These are phyloP conservation scores for Labroides dimidiatus DNA, from an alignment of 2,797 vertebrate species.

Conservation along the genomic window DNA sequence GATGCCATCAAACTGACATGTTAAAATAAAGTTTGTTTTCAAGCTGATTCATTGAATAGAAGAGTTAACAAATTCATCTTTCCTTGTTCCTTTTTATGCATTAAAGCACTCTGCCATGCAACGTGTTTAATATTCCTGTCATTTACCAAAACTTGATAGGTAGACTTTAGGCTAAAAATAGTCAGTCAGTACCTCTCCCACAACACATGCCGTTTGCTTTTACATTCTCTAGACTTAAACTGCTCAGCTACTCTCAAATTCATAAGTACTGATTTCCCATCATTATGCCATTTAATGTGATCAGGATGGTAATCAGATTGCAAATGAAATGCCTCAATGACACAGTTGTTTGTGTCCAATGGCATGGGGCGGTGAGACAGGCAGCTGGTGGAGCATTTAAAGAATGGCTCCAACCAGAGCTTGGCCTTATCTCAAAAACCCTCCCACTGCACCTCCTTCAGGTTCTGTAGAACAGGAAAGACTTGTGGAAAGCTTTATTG, in stretches of 20 bases:
- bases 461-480: constrained; percentile 41
- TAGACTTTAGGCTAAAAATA: constrained; percentile 13
- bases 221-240: constrained; percentile 33
- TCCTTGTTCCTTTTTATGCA: constrained; percentile 1
- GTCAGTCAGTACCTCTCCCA: constrained; percentile 24
- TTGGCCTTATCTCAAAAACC: constrained; percentile 72
- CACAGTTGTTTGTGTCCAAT: constrained; percentile 75
- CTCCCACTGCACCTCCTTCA: constrained; percentile 47
- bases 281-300: constrained; percentile 87
- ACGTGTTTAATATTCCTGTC: background rate
- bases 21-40: constrained; percentile 21
- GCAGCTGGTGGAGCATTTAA: constrained; percentile 47
- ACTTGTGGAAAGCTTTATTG: constrained; percentile 2
- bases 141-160: constrained; percentile 33
- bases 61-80: constrained; percentile 6
- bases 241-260: constrained; percentile 67
- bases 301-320: constrained; percentile 90
- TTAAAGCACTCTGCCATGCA: background rate
- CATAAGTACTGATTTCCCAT: constrained; percentile 85
- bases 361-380: constrained; percentile 56
- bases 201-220: constrained; percentile 54
- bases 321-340: constrained; percentile 83
- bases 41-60: constrained; percentile 10
- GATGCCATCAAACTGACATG: constrained; percentile 32
- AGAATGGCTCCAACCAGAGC: constrained; percentile 64